A percentile compares a stretch with the other conserved stretches of the same genome.
Evolutionary conservation across 1,140 invertebrate genomes (phyloP).

Genomic region (Onthophagus taurus): DNA sequence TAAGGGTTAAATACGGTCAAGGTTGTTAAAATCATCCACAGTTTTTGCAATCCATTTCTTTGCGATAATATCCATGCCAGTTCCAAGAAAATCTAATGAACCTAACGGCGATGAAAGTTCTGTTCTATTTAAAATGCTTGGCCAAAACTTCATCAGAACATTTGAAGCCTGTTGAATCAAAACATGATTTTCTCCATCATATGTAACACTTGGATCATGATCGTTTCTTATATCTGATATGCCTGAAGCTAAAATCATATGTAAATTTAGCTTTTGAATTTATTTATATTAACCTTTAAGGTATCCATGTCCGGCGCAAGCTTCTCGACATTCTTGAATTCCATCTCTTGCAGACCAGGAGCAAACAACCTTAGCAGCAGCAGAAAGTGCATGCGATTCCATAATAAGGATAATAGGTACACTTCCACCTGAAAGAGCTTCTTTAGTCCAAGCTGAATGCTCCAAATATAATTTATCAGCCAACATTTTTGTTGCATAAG

Average conservation of each 20-base stretch:
- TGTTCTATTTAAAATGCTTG: constrained; percentile 39
- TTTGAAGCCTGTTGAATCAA: constrained; percentile 90
- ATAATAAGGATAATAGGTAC: constrained; percentile 34
- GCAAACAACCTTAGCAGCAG: constrained; percentile 74
- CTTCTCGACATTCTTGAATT: constrained; percentile 85
- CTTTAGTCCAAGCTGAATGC: constrained; percentile 23
- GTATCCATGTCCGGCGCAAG: constrained; percentile 79
- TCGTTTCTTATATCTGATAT: constrained; percentile 74
- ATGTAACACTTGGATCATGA: constrained; percentile 88
- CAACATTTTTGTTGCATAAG: constrained; percentile 68
- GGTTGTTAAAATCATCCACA: constrained; percentile 40
- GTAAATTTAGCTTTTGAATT: neutral
- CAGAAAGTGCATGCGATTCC: constrained; percentile 89
- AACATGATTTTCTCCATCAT: constrained; percentile 95
- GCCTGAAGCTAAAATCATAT: constrained; percentile 49
- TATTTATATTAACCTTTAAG: constrained; percentile 49
- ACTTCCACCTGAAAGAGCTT: neutral
- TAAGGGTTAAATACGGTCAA: constrained; percentile 43
- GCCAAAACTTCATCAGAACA: constrained; percentile 66
- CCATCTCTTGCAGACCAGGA: constrained; percentile 76
- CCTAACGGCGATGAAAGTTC: constrained; percentile 47
- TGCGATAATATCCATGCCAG: constrained; percentile 43
- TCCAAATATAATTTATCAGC: constrained; percentile 39
- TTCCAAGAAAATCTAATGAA: constrained; percentile 53
- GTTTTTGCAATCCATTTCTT: constrained; percentile 39